These are phyloP conservation scores for Pelobates cultripes DNA, from an alignment of 2,797 vertebrate genomes.

Conservation along the genomic window DNA sequence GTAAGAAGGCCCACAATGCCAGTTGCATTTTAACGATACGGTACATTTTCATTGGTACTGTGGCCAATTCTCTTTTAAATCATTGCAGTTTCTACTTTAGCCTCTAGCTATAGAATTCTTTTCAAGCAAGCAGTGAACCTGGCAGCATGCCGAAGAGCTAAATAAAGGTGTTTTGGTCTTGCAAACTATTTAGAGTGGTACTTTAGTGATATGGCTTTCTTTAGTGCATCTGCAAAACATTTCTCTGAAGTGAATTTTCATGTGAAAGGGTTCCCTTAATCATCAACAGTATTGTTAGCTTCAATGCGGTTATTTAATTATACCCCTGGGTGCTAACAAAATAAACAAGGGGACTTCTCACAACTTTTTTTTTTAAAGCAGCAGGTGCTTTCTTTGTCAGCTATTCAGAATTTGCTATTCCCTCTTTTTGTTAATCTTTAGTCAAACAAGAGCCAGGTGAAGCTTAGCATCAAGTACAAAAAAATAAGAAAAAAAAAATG, in stretches of 20 bases:
- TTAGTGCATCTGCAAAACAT: conserved; percentile 81
- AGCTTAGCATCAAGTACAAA: conserved; percentile 62
- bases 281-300: conserved; percentile 78
- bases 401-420: conserved; percentile 77
- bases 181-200: conserved; percentile 79
- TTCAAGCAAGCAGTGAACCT: conserved; percentile 80
- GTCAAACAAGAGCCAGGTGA: conserved; percentile 82
- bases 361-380: conserved; percentile 79
- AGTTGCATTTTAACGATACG: conserved; percentile 88
- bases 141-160: conserved; percentile 76
- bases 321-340: conserved; percentile 79
- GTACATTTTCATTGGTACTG: conserved; percentile 80
- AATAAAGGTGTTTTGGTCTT: conserved; percentile 82
- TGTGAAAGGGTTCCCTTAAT: conserved; percentile 79
- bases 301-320: conserved; percentile 83
- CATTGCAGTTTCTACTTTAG: conserved; percentile 81
- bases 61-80: conserved; percentile 90
- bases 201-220: conserved; percentile 80
- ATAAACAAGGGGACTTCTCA: conserved; percentile 86
- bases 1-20: conserved; percentile 81
- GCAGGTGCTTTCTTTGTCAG: conserved; percentile 89
- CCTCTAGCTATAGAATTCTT: conserved; percentile 85
- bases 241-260: conserved; percentile 79
- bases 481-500: conserved; percentile 45
- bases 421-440: conserved; percentile 76